Percentiles rank a stretch among this genome's conserved stretches.
Evolutionary conservation across 2,113 vertebrate species (phyloP).

Genomic region (Promerops cafer): DNA sequence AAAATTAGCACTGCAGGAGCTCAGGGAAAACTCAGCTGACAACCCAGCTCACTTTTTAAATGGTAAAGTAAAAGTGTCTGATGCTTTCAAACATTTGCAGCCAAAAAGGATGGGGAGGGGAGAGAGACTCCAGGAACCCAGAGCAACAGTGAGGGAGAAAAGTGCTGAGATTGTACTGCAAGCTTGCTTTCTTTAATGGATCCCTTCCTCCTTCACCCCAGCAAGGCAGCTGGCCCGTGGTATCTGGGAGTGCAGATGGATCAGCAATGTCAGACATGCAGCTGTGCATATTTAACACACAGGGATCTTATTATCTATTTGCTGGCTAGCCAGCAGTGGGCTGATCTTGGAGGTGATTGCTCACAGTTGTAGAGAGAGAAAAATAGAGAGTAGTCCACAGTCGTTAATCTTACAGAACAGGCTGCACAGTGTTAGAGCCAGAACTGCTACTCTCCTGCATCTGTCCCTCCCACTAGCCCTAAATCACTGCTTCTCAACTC

Average conservation of each 20-base stretch:
- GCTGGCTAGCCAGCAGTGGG: conserved; percentile 44
- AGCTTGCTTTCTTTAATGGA: conserved; percentile 10
- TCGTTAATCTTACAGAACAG: conserved; percentile 64
- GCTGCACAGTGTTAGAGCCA: not conserved
- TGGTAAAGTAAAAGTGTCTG: not conserved
- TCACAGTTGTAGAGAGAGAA: conserved; percentile 48
- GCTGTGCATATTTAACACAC: conserved; percentile 64
- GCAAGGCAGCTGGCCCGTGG: conserved; percentile 15
- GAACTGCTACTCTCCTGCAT: conserved; percentile 45
- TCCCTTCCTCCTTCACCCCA: conserved; percentile 2
- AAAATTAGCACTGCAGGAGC: not conserved
- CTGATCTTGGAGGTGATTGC: conserved; percentile 46
- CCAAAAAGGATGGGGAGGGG: not conserved
- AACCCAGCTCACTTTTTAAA: not conserved
- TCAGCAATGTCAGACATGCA: conserved; percentile 50
- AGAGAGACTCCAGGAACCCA: not conserved
- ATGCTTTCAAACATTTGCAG: not conserved
- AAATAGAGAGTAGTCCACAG: conserved; percentile 31
- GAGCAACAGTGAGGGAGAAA: fast-evolving
- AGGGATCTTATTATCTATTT: conserved; percentile 61
- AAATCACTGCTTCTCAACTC: conserved; percentile 36
- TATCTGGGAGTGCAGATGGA: conserved; percentile 48
- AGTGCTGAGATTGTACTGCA: fast-evolving
- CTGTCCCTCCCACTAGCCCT: conserved; percentile 45
- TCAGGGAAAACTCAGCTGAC: not conserved